A percentile compares a stretch with the other conserved stretches of the same genome.
phyloP scores from a whole-genome alignment of 2,797 vertebrate genomes.

The Tangara arthus region DNA sequence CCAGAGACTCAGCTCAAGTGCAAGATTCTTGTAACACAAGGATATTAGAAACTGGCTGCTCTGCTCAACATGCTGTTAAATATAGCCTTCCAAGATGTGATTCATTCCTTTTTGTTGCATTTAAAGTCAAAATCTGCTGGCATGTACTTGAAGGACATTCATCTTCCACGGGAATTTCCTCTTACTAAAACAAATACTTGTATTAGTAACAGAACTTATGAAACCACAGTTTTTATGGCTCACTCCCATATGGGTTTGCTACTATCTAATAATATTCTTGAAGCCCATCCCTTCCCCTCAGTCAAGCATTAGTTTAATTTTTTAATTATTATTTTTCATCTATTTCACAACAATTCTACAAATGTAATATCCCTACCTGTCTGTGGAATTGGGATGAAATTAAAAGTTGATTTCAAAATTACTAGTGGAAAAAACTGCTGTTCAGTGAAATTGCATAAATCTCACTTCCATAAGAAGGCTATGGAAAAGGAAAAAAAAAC shows the following conservation, averaged over 20 bases:
- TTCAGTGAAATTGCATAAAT: slow-evolving; percentile 56
- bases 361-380: slow-evolving; percentile 44
- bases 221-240: slow-evolving; percentile 20
- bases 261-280: neutral
- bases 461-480: slow-evolving; percentile 49
- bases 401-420: slow-evolving; percentile 53
- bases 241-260: slow-evolving; percentile 17
- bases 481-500: slow-evolving; percentile 47
- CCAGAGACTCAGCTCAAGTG: slow-evolving; percentile 33
- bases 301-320: neutral
- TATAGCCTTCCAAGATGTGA: slow-evolving; percentile 52
- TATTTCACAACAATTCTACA: slow-evolving; percentile 29
- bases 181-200: slow-evolving; percentile 52
- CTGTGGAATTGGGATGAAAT: slow-evolving; percentile 50
- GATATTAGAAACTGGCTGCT: slow-evolving; percentile 59
- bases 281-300: slow-evolving; percentile 26
- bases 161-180: slow-evolving; percentile 61
- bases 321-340: neutral
- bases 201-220: slow-evolving; percentile 45
- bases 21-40: slow-evolving; percentile 29
- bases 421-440: slow-evolving; percentile 45
- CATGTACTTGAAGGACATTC: slow-evolving; percentile 48
- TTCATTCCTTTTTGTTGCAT: slow-evolving; percentile 52
- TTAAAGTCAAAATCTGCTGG: slow-evolving; percentile 53
- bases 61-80: slow-evolving; percentile 46